Base-by-base conservation (phyloP, 2,797 vertebrate genomes). In the Thaleichthys pacificus region DNA sequence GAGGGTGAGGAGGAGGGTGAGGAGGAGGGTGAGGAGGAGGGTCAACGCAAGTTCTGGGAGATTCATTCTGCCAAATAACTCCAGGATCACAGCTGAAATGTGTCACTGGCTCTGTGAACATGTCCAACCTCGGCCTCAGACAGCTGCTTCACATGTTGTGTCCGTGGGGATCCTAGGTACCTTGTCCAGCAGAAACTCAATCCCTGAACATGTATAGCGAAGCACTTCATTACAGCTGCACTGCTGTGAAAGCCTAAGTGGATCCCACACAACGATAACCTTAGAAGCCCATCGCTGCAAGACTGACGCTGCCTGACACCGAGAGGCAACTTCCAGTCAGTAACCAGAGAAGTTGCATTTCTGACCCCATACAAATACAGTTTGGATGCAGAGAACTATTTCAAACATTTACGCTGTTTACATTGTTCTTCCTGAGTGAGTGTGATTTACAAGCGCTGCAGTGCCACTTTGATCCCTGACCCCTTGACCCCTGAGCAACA, bases 41-140 rank as follows among this genome's bases (percentile, higher is more conserved):
- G 28, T 30, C 28, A 30, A 30, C 4, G 51, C n/a, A 3, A 56
- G 51, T 17, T 56, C 1, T 56, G 15, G 15, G 15, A 17, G 49
- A 38, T 73, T 61, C 51, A 51, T 42, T 61, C 7, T 7, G 0
- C 49, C 49, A 51, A 14, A 51, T 51, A 17, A 51, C 49, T 17
- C 4, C 49, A 17, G 49, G 12, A 51, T 51, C 49, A 3, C 12
- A 8, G 1, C 28, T 24, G 71, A 76, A 69, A 22, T 63, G 71
- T 66, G 77, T 86, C 74, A 82, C 0, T 71, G 47, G 80, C 82
- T 83, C 83, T 30, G 71, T 24, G 77, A 86, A 79, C 78, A 81
- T 79, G 88, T 86, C 77, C 84, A 87, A 82, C 85, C 80, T 77
- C 77, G 77, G 77, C 75, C 81, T 49, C 19, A 9, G 77, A 1